Conservation (phyloP, 2,888 invertebrate genomes). For the Gymnosoma rotundatum region DNA sequence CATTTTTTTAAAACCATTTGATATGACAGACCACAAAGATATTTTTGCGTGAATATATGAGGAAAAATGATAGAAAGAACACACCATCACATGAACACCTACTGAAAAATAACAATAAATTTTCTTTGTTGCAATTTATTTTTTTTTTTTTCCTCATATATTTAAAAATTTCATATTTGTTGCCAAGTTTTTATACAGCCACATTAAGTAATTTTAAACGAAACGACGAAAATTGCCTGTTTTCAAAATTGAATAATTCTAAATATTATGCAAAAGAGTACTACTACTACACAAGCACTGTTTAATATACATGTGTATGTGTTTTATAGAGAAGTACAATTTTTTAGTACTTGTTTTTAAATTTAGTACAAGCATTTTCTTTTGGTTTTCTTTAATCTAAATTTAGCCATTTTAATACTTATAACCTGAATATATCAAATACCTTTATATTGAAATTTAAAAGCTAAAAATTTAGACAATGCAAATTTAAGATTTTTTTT, state of each 20-base stretch:
- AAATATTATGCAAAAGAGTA: slow-evolving; percentile 59
- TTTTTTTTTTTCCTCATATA: slow-evolving; percentile 4
- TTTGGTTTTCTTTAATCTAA: slow-evolving; percentile 17
- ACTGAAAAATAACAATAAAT: slow-evolving; percentile 34
- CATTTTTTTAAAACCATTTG: slow-evolving; percentile 14
- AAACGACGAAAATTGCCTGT: slow-evolving; percentile 25
- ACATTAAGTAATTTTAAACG: slow-evolving; percentile 62
- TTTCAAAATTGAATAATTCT: slow-evolving; percentile 51
- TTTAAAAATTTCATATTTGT: slow-evolving; percentile 33
- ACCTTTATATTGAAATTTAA: slow-evolving; percentile 36
- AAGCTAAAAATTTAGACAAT: not conserved
- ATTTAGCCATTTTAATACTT: slow-evolving; percentile 49
- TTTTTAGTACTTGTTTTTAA: slow-evolving; percentile 52
- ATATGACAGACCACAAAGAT: slow-evolving; percentile 57
- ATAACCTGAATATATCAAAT: slow-evolving; percentile 66
- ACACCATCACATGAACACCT: slow-evolving; percentile 28
- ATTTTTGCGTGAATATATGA: slow-evolving; percentile 59
- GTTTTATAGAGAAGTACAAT: not conserved
- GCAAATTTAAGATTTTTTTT: not conserved
- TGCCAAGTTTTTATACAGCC: slow-evolving; percentile 63
- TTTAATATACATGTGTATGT: no score
- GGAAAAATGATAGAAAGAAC: not conserved
- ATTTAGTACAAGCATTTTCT: slow-evolving; percentile 57
- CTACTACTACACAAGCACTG: no score
- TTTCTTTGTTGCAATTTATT: not conserved